These are phyloP conservation scores for Mamestra brassicae DNA, from an alignment of 2,888 invertebrate species.

Conservation along the genomic window DNA sequence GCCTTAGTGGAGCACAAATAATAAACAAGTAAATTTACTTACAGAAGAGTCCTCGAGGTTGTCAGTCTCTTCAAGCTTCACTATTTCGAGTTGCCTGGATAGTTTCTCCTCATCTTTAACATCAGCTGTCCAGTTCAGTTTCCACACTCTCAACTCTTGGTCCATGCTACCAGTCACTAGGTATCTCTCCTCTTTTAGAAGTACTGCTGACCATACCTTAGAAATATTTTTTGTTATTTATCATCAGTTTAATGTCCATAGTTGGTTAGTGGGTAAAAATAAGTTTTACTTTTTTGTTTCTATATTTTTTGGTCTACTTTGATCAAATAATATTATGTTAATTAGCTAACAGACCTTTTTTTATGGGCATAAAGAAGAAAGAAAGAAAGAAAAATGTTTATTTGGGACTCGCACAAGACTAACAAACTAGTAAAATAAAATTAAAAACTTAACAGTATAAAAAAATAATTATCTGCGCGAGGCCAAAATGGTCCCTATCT, in stretches of 20 bases:
- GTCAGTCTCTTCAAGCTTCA: slow-evolving; percentile 89
- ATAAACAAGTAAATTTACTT: slow-evolving; percentile 63
- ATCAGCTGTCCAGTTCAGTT: slow-evolving; percentile 91
- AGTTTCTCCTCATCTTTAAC: slow-evolving; percentile 88
- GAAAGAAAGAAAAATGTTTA: no score
- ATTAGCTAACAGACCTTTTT: neutral
- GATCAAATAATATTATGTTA: neutral
- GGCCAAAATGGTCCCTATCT: no score
- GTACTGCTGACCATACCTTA: slow-evolving; percentile 96
- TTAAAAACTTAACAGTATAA: no score
- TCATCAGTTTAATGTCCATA: neutral
- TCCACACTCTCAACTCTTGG: slow-evolving; percentile 96
- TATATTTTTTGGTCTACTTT: neutral
- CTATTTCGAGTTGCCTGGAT: slow-evolving; percentile 85
- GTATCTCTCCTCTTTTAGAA: slow-evolving; percentile 95
- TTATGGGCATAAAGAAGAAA: no score
- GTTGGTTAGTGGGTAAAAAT: no score
- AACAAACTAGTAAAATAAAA: no score
- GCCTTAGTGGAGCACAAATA: neutral
- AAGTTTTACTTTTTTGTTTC: no score
- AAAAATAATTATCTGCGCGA: no score
- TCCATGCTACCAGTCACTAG: slow-evolving; percentile 97
- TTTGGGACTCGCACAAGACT: no score
- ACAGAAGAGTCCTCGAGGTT: slow-evolving; percentile 91
- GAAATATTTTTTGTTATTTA: slow-evolving; percentile 1